A percentile compares a stretch with the other conserved stretches of the same genome.
phyloP scores from a whole-genome alignment of 1,140 invertebrate genomes.

The Geopemphigus sp. region DNA sequence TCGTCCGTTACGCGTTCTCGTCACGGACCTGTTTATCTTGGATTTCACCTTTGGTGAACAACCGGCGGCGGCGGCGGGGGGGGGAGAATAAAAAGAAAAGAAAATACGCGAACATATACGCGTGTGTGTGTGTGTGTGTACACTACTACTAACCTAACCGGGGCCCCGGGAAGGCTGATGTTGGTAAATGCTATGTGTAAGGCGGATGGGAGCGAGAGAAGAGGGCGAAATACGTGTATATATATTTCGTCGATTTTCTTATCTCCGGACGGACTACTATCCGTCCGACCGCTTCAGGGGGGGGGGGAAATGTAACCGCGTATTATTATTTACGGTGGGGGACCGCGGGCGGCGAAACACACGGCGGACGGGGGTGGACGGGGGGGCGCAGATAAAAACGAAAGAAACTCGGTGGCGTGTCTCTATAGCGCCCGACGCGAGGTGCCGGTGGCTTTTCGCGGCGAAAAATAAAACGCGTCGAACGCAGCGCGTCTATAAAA shows the following conservation, averaged over 20 bases:
- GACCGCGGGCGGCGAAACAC: background rate
- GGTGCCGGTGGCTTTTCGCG: constrained; percentile 13
- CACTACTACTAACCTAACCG: no score
- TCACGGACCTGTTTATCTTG: constrained; percentile 32
- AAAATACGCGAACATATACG: no score
- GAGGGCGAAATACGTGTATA: background rate
- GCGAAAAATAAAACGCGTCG: constrained; percentile 12
- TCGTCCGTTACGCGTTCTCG: background rate
- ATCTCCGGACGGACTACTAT: background rate
- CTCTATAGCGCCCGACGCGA: background rate
- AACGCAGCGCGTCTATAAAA: constrained; percentile 44
- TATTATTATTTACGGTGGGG: constrained; percentile 24
- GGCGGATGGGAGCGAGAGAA: no score
- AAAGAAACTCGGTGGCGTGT: background rate
- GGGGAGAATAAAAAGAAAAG: background rate
- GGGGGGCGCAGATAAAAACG: background rate
- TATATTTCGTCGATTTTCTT: constrained; percentile 37
- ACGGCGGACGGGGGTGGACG: no score
- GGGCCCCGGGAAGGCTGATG: no score
- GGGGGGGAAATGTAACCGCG: background rate
- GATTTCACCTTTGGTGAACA: constrained; percentile 24
- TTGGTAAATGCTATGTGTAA: no score
- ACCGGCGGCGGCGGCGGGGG: no score
- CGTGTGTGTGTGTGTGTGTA: no score
- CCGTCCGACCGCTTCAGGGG: background rate